Conservation (phyloP, 1,140 invertebrate species). For the Drosophila ohnishii region DNA sequence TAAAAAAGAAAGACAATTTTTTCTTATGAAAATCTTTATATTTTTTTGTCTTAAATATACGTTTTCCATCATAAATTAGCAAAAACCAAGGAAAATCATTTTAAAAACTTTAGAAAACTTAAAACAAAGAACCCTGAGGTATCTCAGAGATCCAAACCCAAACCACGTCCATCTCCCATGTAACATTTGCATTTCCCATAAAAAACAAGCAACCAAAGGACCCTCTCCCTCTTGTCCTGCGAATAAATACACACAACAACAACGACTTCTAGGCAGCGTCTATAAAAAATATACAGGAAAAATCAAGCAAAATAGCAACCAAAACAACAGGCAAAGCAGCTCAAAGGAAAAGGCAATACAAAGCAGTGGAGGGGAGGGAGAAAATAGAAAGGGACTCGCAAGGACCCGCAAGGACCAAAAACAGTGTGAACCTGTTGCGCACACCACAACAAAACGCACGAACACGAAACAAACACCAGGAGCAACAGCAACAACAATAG, state of each 20-base stretch:
- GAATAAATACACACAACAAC: slow-evolving; percentile 52
- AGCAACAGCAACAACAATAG: slow-evolving; percentile 22
- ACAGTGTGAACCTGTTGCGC: slow-evolving; percentile 70
- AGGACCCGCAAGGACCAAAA: slow-evolving; percentile 7
- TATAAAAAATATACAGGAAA: slow-evolving; percentile 19
- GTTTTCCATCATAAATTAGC: fast-evolving
- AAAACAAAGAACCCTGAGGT: background rate
- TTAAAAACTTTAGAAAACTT: background rate
- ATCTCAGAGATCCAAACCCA: background rate
- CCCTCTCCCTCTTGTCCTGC: background rate
- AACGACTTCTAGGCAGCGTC: slow-evolving; percentile 16
- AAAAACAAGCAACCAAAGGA: slow-evolving; percentile 30
- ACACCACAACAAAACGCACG: slow-evolving; percentile 50
- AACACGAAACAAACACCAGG: slow-evolving; percentile 53
- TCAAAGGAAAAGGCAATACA: slow-evolving; percentile 48
- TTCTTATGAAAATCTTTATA: background rate
- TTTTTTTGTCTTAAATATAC: background rate
- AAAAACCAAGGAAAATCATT: too few relatives aligned
- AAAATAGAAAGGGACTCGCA: background rate
- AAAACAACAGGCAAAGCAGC: slow-evolving; percentile 40
- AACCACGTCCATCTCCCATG: background rate
- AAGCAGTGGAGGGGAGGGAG: background rate
- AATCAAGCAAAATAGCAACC: slow-evolving; percentile 49
- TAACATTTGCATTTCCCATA: slow-evolving; percentile 64
- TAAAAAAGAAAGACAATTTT: background rate